Percentiles rank a stretch among this genome's conserved stretches.
Conservation (phyloP, 2,888 invertebrate species). For the Cephonodes hylas region DNA sequence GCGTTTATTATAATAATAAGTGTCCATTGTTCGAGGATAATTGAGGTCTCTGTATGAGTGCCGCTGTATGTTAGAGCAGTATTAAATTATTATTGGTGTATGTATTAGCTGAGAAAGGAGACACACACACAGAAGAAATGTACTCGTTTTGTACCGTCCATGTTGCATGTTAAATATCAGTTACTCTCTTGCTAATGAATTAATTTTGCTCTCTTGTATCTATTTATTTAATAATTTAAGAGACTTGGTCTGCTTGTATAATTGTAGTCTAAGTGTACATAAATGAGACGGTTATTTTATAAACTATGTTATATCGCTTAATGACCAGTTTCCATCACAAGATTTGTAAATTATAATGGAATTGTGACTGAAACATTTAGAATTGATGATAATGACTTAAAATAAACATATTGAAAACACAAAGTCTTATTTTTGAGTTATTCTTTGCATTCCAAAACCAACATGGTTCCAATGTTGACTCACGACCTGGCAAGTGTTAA, state of each 20-base stretch:
- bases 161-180: slow-evolving; percentile 14
- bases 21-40: slow-evolving; percentile 43
- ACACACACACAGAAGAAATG: not conserved
- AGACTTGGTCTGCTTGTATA: not conserved
- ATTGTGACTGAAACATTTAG: slow-evolving; percentile 5
- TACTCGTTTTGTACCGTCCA: slow-evolving; percentile 11
- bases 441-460: not conserved
- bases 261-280: slow-evolving; percentile 11
- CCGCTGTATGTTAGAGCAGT: slow-evolving; percentile 42
- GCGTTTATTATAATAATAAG: slow-evolving; percentile 43
- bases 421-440: not conserved
- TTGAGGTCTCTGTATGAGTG: slow-evolving; percentile 30
- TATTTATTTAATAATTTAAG: slow-evolving; percentile 14
- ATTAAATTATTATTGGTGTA: slow-evolving; percentile 40
- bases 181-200: slow-evolving; percentile 17
- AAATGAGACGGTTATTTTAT: not conserved
- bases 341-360: not conserved
- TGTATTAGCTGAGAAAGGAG: not conserved
- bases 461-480: not conserved
- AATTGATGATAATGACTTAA: not conserved
- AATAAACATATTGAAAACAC: not conserved
- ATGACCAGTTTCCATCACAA: not conserved
- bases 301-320: not conserved
- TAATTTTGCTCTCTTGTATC: slow-evolving; percentile 14
- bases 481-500: not conserved